phyloP scores from a whole-genome alignment of 1,140 invertebrate genomes.

The Drosophila murphyi region DNA sequence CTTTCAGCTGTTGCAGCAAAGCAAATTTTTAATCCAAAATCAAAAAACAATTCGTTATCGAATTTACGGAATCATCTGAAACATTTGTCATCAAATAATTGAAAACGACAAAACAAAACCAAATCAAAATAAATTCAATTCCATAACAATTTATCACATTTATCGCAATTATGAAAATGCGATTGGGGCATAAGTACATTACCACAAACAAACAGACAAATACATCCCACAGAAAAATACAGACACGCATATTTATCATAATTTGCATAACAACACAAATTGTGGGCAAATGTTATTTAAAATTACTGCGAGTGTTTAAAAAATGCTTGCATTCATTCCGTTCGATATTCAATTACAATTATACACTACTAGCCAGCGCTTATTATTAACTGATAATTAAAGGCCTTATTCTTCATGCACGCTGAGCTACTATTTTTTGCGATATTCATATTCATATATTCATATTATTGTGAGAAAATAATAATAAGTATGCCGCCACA shows the following conservation, averaged over 20 bases:
- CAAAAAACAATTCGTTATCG: no score
- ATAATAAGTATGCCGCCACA: no score
- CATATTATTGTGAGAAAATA: no score
- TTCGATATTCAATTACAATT: constrained; percentile 5
- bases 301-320: constrained; percentile 24
- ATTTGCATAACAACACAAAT: constrained; percentile 36
- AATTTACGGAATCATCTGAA: no score
- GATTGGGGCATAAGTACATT: background rate
- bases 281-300: constrained; percentile 55
- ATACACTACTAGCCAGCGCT: background rate
- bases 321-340: constrained; percentile 48
- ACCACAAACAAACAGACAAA: background rate
- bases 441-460: no score
- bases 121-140: constrained; percentile 55
- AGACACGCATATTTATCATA: constrained; percentile 27
- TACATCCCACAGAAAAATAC: no score
- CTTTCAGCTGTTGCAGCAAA: no score
- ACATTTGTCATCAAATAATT: constrained; percentile 20
- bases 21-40: no score
- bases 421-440: no score
- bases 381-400: no score
- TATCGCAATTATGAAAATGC: constrained; percentile 13
- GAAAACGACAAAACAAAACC: constrained; percentile 31
- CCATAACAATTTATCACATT: constrained; percentile 55
- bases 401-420: no score